Percentiles rank a stretch among this genome's conserved stretches.
phyloP scores from a whole-genome alignment of 2,113 vertebrate species.

The Lynx canadensis region DNA sequence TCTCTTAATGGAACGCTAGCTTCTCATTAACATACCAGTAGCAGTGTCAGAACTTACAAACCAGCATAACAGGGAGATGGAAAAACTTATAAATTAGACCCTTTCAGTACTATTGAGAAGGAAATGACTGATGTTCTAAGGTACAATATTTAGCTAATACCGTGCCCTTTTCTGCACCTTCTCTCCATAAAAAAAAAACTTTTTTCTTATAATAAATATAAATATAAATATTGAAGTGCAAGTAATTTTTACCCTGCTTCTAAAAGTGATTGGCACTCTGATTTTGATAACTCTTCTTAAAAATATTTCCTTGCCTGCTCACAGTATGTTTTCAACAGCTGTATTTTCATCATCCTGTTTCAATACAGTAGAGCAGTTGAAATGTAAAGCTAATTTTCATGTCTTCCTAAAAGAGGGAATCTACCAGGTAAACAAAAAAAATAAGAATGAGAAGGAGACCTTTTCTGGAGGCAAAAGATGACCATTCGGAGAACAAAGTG shows the following conservation, averaged over 20 bases:
- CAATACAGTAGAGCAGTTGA: constrained; percentile 31
- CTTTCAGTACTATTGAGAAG: constrained; percentile 88
- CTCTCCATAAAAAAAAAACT: constrained; percentile 76
- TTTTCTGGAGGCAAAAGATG: background rate
- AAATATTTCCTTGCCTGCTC: constrained; percentile 70
- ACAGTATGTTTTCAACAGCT: constrained; percentile 72
- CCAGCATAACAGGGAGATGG: constrained; percentile 88
- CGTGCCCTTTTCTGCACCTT: constrained; percentile 87
- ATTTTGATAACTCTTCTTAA: constrained; percentile 75
- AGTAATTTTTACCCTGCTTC: constrained; percentile 77
- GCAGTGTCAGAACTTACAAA: constrained; percentile 92
- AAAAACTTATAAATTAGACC: constrained; percentile 90
- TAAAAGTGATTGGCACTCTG: constrained; percentile 79
- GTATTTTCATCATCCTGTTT: constrained; percentile 66
- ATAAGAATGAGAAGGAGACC: constrained; percentile 36
- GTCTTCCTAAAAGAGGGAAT: constrained; percentile 52
- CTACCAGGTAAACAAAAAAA: constrained; percentile 40
- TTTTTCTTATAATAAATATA: constrained; percentile 83
- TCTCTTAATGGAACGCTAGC: constrained; percentile 92
- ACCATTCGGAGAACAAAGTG: background rate
- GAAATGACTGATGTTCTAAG: constrained; percentile 89
- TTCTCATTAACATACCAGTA: constrained; percentile 94
- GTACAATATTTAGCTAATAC: constrained; percentile 89
- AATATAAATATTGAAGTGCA: constrained; percentile 83
- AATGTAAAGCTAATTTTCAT: constrained; percentile 44